Percentiles rank a stretch among this genome's conserved stretches.
These are phyloP conservation scores for Hippolais icterina DNA, from an alignment of 2,113 vertebrate genomes.

Conservation along the genomic window DNA sequence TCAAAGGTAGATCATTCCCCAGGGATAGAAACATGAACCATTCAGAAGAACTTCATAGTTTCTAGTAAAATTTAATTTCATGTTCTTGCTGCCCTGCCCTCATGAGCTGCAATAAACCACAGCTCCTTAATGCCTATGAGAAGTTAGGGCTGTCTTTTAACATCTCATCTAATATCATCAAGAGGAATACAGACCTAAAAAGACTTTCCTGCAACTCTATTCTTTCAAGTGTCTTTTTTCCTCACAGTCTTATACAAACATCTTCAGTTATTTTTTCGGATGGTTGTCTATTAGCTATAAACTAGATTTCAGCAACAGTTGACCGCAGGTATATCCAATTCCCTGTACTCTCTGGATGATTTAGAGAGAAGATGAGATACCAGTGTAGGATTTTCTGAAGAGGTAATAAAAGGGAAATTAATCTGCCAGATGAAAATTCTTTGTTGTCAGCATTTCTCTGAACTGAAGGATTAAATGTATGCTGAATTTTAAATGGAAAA, in stretches of 20 bases:
- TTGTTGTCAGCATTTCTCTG: neutral
- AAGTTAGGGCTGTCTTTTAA: neutral
- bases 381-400: neutral
- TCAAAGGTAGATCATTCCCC: neutral
- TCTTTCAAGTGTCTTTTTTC: neutral
- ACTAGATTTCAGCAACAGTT: neutral
- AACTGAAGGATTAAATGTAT: neutral
- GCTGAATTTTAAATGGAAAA: neutral
- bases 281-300: neutral
- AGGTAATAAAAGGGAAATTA: slow-evolving; percentile 5
- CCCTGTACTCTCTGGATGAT: neutral
- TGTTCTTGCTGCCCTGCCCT: neutral
- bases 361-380: neutral
- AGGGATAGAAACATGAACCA: neutral
- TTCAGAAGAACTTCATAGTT: neutral
- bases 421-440: neutral
- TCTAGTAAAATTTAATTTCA: neutral
- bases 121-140: neutral
- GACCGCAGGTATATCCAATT: neutral
- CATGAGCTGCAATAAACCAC: neutral
- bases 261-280: neutral
- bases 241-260: neutral
- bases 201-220: neutral
- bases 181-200: neutral
- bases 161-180: neutral